Conservation (phyloP, 2,888 invertebrate species). For the Plutella xylostella region DNA sequence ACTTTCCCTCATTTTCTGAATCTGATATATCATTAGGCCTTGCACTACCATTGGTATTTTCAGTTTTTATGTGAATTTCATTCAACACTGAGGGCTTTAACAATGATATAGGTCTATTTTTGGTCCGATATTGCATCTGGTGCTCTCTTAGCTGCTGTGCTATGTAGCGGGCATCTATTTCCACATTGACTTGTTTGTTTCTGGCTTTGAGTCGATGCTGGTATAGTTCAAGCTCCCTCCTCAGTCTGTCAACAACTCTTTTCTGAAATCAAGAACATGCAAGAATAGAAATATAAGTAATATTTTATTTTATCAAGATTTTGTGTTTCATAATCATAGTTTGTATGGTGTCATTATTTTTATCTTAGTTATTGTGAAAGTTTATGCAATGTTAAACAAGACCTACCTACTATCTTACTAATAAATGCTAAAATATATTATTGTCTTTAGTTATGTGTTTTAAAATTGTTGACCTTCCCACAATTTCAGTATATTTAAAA, state of each 20-base stretch:
- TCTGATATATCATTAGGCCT: conserved; percentile 42
- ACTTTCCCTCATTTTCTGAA: conserved; percentile 45
- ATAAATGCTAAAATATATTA: no score
- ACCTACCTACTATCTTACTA: no score
- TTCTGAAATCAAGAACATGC: conserved; percentile 44
- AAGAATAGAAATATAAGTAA: no score
- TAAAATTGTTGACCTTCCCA: no score
- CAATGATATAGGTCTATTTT: conserved; percentile 46
- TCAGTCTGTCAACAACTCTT: conserved; percentile 65
- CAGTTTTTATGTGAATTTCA: conserved; percentile 56
- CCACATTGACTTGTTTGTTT: conserved; percentile 52
- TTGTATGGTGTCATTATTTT: no score
- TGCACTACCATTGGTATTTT: conserved; percentile 41
- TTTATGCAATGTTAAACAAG: no score
- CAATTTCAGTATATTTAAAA: no score
- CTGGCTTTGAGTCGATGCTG: conserved; percentile 55
- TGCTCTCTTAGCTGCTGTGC: conserved; percentile 60
- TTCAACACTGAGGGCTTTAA: conserved; percentile 58
- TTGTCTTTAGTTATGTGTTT: no score
- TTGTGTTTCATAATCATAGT: neutral
- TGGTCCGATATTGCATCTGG: conserved; percentile 43
- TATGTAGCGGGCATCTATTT: conserved; percentile 53
- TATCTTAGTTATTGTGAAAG: no score
- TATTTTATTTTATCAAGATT: neutral
- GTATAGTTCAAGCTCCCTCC: conserved; percentile 67